A percentile compares a stretch with the other conserved stretches of the same genome.
Conservation (phyloP, 2,888 invertebrate species). For the Lasioglossum oenotherae region DNA sequence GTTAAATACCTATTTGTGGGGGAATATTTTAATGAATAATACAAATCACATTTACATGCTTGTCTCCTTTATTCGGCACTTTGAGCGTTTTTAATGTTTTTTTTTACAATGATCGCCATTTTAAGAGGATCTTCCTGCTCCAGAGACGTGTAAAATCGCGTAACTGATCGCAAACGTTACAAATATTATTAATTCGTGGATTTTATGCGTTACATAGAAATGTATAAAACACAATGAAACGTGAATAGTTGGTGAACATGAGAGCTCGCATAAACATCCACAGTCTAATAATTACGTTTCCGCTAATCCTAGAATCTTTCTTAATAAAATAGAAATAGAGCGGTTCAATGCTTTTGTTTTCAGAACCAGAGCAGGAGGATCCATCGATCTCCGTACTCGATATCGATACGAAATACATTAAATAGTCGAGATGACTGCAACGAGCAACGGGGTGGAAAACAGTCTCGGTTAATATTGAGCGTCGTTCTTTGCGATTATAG, state of each 20-base stretch:
- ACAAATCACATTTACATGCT: conserved; percentile 22
- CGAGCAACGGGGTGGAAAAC: conserved; percentile 10
- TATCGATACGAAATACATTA: conserved; percentile 39
- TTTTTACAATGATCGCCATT: conserved; percentile 52
- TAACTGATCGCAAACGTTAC: background rate
- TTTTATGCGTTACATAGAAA: background rate
- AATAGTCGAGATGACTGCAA: conserved; percentile 19
- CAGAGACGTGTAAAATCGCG: background rate
- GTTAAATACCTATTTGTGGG: background rate
- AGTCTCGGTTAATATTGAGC: conserved; percentile 15
- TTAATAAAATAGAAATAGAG: background rate
- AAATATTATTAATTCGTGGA: background rate
- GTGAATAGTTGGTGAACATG: background rate
- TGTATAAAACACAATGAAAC: conserved; percentile 1
- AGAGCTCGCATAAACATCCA: background rate
- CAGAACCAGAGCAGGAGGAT: background rate
- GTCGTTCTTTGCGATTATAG: background rate
- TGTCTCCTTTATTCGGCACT: conserved; percentile 68
- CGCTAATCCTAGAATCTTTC: background rate
- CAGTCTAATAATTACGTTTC: background rate
- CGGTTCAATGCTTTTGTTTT: background rate
- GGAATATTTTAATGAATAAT: background rate
- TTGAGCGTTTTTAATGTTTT: conserved; percentile 59
- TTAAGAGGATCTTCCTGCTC: background rate
- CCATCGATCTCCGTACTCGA: conserved; percentile 19